Base-by-base conservation (phyloP, 2,888 invertebrate species). In the Volucella inanis region DNA sequence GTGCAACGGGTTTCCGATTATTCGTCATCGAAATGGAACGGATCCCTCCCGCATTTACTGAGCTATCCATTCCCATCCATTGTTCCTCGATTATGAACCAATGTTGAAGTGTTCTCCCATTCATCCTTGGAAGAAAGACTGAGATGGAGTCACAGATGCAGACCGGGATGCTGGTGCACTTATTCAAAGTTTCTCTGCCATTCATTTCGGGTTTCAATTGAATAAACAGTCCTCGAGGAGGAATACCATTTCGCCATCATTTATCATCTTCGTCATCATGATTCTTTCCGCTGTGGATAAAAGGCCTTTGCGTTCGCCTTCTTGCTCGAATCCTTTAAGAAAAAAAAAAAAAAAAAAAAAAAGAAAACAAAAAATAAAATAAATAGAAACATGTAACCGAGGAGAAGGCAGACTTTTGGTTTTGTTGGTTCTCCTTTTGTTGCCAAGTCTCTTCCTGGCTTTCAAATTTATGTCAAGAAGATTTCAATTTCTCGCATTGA, bases 171-270 rank as follows among this genome's bases (percentile, higher is more conserved):
- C 50, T 15, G 14, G 64, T 59, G 43, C 39, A 39, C 50, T 79
- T 79, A 79, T 83, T 75, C 47, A 79, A 79, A 84, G 75, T 54
- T 49, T 67, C 62, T 67, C 74, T 83, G 52, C 68, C 78, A 83
- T 78, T 80, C 74, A 84, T 84, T 84, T 84, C n/a, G 70, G 70
- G 39, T 84, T 80, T 75, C 84, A 71, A 84, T 84, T 84, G 84
- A 80, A 76, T 80, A 80, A 79, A 84, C 75, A 79, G 65, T 71
- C 84, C 80, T 71, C 50, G 49, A 65, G 31, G 71, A 61, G 57
- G 61, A 61, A 67, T 54, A 62, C 54, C 74, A 67, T 61, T 39
- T 49, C 67, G 70, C 57, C 57, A 70, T 74, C 74, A 54, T 83
- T 74, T 68, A 79, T 79, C 84, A 79, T 79, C 68, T 52, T 74